Evolutionary conservation across 2,113 vertebrate genomes (phyloP).

Genomic region (Mesocricetus auratus): DNA sequence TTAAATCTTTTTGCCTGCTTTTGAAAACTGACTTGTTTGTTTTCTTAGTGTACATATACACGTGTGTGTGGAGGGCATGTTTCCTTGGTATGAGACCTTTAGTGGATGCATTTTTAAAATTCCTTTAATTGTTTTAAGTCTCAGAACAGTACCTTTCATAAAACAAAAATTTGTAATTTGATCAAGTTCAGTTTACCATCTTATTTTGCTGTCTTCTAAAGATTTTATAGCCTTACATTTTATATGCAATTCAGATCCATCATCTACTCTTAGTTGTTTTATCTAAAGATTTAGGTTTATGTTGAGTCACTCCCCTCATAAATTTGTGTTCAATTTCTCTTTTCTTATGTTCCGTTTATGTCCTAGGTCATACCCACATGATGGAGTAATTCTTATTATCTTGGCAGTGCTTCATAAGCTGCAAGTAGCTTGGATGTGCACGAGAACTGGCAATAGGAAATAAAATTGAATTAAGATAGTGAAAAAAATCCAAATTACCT

Average conservation of each 20-base stretch:
- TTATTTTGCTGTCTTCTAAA: constrained; percentile 49
- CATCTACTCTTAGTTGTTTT: constrained; percentile 46
- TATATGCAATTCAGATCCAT: constrained; percentile 55
- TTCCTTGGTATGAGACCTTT: constrained; percentile 6
- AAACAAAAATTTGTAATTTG: constrained; percentile 17
- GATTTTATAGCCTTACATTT: constrained; percentile 27
- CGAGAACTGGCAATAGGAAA: constrained; percentile 47
- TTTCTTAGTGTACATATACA: not conserved
- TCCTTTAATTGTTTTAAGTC: not conserved
- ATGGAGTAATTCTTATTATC: constrained; percentile 27
- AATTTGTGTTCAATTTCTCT: constrained; percentile 19
- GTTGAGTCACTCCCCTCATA: not conserved
- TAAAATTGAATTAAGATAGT: constrained; percentile 57
- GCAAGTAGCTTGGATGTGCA: constrained; percentile 21
- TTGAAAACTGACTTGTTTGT: not conserved
- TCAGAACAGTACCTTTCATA: not conserved
- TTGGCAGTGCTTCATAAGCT: not conserved
- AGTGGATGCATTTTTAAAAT: not conserved
- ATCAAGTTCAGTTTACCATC: constrained; percentile 4
- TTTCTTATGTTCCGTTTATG: constrained; percentile 30
- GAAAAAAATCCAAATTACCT: constrained; percentile 61
- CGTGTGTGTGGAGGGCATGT: not conserved
- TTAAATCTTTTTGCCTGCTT: constrained; percentile 31
- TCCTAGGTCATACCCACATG: constrained; percentile 10
- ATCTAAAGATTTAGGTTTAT: constrained; percentile 26